Conservation (phyloP, 1,140 invertebrate species). For the Caenorhabditis latens region DNA sequence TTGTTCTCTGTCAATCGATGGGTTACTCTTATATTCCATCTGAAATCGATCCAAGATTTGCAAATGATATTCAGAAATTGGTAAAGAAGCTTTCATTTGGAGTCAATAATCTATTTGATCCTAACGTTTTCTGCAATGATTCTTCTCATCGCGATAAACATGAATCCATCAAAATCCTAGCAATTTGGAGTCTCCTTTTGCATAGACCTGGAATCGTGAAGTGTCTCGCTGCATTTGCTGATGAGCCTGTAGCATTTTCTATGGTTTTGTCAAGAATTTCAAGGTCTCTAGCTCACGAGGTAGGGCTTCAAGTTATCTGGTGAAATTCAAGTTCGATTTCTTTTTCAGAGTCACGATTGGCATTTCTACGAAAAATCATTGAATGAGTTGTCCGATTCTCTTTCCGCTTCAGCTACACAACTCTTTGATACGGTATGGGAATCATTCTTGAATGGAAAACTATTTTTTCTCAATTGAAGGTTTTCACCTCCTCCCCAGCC, state of each 20-base stretch:
- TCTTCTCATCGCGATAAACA: constrained; percentile 45
- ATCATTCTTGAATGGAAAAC: constrained; percentile 48
- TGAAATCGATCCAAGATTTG: constrained; percentile 65
- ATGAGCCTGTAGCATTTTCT: constrained; percentile 68
- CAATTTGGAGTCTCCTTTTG: constrained; percentile 70
- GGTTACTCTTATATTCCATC: constrained; percentile 66
- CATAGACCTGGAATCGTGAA: constrained; percentile 67
- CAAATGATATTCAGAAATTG: constrained; percentile 66
- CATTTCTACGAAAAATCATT: constrained; percentile 73
- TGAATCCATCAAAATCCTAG: constrained; percentile 66
- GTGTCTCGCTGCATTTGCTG: constrained; percentile 68
- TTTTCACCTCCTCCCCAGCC: constrained; percentile 53
- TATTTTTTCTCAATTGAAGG: not conserved
- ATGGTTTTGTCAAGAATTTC: constrained; percentile 69
- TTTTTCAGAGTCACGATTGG: constrained; percentile 71
- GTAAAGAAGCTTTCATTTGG: constrained; percentile 56
- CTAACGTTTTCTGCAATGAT: constrained; percentile 57
- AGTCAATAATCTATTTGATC: constrained; percentile 63
- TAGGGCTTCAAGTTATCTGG: not conserved
- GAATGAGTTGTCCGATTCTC: constrained; percentile 60
- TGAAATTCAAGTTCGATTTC: not conserved
- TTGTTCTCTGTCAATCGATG: constrained; percentile 71
- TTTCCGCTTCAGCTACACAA: constrained; percentile 64
- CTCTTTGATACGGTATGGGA: constrained; percentile 66
- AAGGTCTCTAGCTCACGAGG: constrained; percentile 68